Conservation (phyloP, 2,113 vertebrate genomes). For the Tiliqua scincoides region DNA sequence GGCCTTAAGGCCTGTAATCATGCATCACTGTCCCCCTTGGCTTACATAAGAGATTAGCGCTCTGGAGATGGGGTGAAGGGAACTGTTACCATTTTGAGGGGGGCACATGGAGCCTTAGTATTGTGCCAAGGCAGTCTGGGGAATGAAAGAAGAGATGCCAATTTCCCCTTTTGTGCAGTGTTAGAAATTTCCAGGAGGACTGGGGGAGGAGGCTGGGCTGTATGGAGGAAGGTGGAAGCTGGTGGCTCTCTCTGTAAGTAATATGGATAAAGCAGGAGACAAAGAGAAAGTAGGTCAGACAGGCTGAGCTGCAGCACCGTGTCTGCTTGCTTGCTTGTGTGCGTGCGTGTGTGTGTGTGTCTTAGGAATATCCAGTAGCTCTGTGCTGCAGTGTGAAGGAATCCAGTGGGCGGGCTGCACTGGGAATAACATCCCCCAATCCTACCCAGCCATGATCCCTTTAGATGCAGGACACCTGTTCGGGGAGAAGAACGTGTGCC, state of each 20-base stretch:
- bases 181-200: not conserved
- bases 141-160: not conserved
- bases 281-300: conserved; percentile 39
- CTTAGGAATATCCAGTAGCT: conserved; percentile 4
- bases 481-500: too few species aligned
- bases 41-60: not conserved
- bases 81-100: not conserved
- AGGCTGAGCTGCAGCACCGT: conserved; percentile 19
- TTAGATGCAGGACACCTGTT: not conserved
- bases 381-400: not conserved
- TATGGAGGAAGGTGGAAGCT: not conserved
- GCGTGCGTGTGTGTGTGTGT: not conserved
- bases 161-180: not conserved
- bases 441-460: not conserved
- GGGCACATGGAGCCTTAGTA: not conserved
- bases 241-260: not conserved
- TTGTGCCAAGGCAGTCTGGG: not conserved
- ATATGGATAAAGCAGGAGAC: conserved; percentile 12
- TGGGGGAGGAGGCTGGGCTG: not conserved
- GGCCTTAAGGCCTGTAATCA: not conserved
- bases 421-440: not conserved
- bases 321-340: not conserved
- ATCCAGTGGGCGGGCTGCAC: not conserved
- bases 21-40: not conserved
- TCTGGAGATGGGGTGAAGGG: not conserved